Base-by-base conservation (phyloP, 2,113 vertebrate species). In the Dascyllus trimaculatus region DNA sequence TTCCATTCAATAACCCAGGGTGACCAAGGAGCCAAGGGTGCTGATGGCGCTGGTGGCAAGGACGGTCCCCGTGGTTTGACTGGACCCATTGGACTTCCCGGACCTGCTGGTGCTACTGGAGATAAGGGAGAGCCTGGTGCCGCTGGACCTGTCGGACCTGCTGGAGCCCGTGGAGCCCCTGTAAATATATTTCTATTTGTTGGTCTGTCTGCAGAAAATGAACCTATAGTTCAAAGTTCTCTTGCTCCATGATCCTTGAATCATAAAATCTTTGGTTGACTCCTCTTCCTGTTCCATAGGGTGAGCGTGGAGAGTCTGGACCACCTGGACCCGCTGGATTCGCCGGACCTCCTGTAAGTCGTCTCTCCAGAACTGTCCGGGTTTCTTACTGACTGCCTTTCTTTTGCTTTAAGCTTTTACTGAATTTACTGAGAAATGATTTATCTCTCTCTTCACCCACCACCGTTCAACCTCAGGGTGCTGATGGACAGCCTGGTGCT, bases 71-170 rank as follows among this genome's bases (percentile, higher is more conserved):
- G 98, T 87, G 98, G 98, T 85, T 82, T 98, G 93, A 96, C 97
- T 19, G 98, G 98, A 67, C 96, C 97, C 74, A 99, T 99, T 24
- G 98, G 98, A 89, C 97, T 97, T 87, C 97, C 97, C 18, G 98
- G 98, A 84, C 96, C 97, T 0, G 94, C 94, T 90, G 98, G 98
- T 80, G 54, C 96, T 81, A 85, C 96, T 2, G 98, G 98, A 93
- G 98, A 99, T 89, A 99, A 99, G 96, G 98, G 98, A 95, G 98
- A 99, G 95, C 14, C 88, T 85, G 98, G 98, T 70, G 92, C 97
- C 35, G 22, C 91, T 2, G 98, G 98, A 59, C 88, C 96, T 88
- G 79, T 95, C 71, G 98, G 98, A 82, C 96, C 97, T 75, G 88
- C 94, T 58, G 98, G 98, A 92, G 95, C 95, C 64, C 98, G 98